Percentiles rank a stretch among this genome's conserved stretches.
These are phyloP conservation scores for Drosophila sp. DNA, from an alignment of 1,140 invertebrate species.

Conservation along the genomic window DNA sequence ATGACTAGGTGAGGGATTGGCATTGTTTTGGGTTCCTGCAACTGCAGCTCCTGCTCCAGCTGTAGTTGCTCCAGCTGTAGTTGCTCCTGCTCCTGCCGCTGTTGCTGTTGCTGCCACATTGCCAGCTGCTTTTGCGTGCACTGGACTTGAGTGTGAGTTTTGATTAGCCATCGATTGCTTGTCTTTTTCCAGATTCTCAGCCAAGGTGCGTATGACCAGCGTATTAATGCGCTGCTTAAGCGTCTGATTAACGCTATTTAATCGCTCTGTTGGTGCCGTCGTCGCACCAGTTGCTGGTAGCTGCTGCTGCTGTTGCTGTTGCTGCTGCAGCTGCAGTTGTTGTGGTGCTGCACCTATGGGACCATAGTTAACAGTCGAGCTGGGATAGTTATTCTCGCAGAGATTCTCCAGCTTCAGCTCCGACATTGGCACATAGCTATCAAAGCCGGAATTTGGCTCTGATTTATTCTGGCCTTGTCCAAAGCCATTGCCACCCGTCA, in stretches of 20 bases:
- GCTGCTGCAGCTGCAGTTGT: conserved; percentile 29
- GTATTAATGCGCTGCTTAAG: conserved; percentile 94
- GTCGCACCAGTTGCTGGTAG: conserved; percentile 80
- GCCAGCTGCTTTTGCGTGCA: conserved; percentile 84
- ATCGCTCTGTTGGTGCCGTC: conserved; percentile 84
- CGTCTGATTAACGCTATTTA: conserved; percentile 88
- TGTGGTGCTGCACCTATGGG: conserved; percentile 46
- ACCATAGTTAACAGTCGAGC: conserved; percentile 67
- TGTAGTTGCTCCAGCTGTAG: not conserved
- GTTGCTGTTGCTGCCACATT: conserved; percentile 46
- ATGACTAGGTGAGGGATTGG: conserved; percentile 79
- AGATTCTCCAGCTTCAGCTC: conserved; percentile 82
- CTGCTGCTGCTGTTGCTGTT: conserved; percentile 31
- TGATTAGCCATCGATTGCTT: conserved; percentile 86
- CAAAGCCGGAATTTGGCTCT: conserved; percentile 83
- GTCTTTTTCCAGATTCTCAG: conserved; percentile 95
- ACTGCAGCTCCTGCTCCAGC: conserved; percentile 59
- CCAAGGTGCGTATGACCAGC: conserved; percentile 94
- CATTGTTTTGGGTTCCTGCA: conserved; percentile 56
- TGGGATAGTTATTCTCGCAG: conserved; percentile 83
- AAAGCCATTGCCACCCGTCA: conserved; percentile 51
- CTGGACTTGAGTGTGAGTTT: conserved; percentile 80
- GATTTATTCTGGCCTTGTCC: conserved; percentile 66
- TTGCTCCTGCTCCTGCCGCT: conserved; percentile 69
- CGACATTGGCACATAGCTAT: conserved; percentile 80